A percentile compares a stretch with the other conserved stretches of the same genome.
phyloP scores from a whole-genome alignment of 2,113 vertebrate species.

The Gopherus flavomarginatus region DNA sequence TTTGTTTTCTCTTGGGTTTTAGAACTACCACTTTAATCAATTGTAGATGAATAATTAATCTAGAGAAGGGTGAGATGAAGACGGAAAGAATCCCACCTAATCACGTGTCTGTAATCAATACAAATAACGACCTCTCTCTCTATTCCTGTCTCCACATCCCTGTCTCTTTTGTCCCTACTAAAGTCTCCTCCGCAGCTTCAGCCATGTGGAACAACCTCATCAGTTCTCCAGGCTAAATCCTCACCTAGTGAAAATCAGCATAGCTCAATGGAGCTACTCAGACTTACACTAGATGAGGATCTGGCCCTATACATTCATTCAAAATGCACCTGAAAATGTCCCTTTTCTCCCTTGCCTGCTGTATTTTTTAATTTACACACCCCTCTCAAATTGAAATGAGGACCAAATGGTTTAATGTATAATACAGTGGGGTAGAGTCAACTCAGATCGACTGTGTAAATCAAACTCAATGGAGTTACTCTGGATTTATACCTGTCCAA shows the following conservation, averaged over 20 bases:
- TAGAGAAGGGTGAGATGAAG: neutral
- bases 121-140: neutral
- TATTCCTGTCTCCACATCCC: neutral
- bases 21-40: neutral
- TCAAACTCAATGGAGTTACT: too few relatives aligned
- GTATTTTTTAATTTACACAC: neutral
- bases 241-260: neutral
- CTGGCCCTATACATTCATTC: neutral
- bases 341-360: neutral
- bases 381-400: too few relatives aligned
- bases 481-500: too few relatives aligned
- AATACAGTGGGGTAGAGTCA: too few relatives aligned
- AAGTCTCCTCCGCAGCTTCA: neutral
- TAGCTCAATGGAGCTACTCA: neutral
- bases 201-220: neutral
- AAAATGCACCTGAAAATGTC: neutral
- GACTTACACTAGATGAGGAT: neutral
- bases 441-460: too few relatives aligned
- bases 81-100: neutral
- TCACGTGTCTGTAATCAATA: neutral
- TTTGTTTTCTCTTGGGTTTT: neutral
- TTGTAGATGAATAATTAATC: neutral
- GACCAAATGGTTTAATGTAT: too few relatives aligned
- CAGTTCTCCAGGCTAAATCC: neutral
- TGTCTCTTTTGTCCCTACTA: neutral